Base-by-base conservation (phyloP, 2,113 vertebrate species). In the Plecturocebus donacophilus region DNA sequence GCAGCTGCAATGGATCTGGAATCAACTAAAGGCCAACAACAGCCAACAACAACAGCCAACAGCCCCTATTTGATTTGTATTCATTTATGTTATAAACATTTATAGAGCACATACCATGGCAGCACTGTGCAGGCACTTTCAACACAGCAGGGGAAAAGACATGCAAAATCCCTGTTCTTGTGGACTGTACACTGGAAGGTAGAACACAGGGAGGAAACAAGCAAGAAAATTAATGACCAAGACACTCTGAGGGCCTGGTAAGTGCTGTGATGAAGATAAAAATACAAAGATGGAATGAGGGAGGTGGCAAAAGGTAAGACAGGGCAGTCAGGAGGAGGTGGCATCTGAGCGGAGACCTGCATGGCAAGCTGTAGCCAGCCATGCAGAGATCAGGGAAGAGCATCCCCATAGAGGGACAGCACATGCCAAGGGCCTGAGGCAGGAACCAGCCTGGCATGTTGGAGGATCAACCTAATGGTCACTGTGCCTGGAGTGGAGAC, bases 151-250 rank as follows among this genome's bases (percentile, higher is more conserved):
- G 20, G 19, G 0, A 23, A 70, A 21, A 25, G 70, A 38, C n/a
- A 81, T 30, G 45, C 45, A 42, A 54, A 42, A 20, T 21, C 85
- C 35, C 49, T 49, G n/a, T 17, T 86, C 81, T 30, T 79, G 66
- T 19, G 6, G 21, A 40, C 0, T 8, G 13, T 11, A 23, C 3
- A 7, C 27, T 21, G 8, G 20, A 49, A 42, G 27, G 20, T 2
- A 6, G 30, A 35, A 42, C 27, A 66, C 1, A 3, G 32, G 64
- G 5, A 16, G 10, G 19, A 32, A 66, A 47, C 10, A 47, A 11
- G 25, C 35, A 56, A 64, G 42, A 13, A 45, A 52, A 20, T 10
- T 42, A 71, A 54, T 1, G 2, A 38, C 19, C 13, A 19, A 32
- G 40, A 35, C 4, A 20, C 23, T 25, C 2, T 9, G 81, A 73